A percentile compares a stretch with the other conserved stretches of the same genome.
Conservation (phyloP, 2,888 invertebrate species). For the Monochamus alternatus region DNA sequence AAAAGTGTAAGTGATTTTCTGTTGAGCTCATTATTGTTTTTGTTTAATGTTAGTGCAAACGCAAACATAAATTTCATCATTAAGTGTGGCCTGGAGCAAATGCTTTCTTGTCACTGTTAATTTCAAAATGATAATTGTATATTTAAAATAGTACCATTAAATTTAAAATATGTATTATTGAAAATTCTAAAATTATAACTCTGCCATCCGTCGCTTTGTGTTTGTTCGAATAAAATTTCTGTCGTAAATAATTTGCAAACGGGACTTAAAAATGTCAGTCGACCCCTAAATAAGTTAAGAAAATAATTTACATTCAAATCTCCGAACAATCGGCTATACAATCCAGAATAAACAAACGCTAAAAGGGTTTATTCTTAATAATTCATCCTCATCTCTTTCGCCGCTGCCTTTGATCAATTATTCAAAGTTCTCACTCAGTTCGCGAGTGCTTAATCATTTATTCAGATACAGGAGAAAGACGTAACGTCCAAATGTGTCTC, state of each 20-base stretch:
- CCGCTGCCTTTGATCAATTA: slow-evolving; percentile 66
- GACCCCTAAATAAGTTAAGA: slow-evolving; percentile 29
- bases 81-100: no score
- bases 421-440: slow-evolving; percentile 66
- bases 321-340: slow-evolving; percentile 56
- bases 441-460: slow-evolving; percentile 63
- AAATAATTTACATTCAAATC: slow-evolving; percentile 53
- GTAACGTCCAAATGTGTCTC: slow-evolving; percentile 49
- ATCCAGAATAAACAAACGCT: slow-evolving; percentile 63
- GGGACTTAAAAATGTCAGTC: slow-evolving; percentile 15
- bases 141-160: no score
- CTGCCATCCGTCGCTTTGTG: not conserved
- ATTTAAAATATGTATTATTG: no score
- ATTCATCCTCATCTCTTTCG: slow-evolving; percentile 63
- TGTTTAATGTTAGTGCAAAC: no score
- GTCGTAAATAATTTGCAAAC: not conserved
- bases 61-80: no score
- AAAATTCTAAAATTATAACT: no score
- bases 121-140: no score
- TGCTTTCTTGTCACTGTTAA: no score
- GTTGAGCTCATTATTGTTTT: no score
- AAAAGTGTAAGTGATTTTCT: no score
- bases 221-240: not conserved
- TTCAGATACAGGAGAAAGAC: slow-evolving; percentile 55
- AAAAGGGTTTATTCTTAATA: slow-evolving; percentile 67